Base-by-base conservation (phyloP, 2,888 invertebrate species). In the Selenia dentaria region DNA sequence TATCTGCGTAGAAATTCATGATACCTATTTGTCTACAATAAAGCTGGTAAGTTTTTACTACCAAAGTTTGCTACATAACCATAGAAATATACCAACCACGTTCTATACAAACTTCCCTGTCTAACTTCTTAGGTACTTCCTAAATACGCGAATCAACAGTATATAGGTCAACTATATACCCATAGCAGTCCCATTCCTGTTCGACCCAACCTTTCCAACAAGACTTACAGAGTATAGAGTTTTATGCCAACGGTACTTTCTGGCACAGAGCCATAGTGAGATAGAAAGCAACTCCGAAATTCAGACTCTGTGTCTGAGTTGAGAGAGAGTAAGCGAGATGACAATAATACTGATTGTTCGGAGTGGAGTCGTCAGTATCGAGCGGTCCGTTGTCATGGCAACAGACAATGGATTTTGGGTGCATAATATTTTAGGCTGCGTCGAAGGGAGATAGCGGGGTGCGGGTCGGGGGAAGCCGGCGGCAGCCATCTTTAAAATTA, bases 391-490 rank as follows among this genome's bases (percentile, higher is more conserved):
- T 76, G 87, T 80, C 84, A 89, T 89, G 80, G 86, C 70, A 91
- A 91, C 91, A 87, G 90, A 89, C 89, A 90, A 89, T 88, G 89
- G 89, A 78, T 90, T 90, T 90, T 80, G 90, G 91, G 90, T 91
- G 91, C 90, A 91, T 91, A 91, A 91, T 90, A 90, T 91, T 90
- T 91, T 90, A 88, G 86, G 86, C 81, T 84, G 82, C 85, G 88
- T 72, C 79, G 78, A 79, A 79, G 74, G 73, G 67, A 43, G 40
- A 68, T 52, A 72, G 69, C 59, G 70, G 61, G 77, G 62, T 70
- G 70, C 70, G 70, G 70, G 77, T 71, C 70, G 70, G 78, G 76
- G 73, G 65, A 67, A 67, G 75, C 75, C 74, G 78, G 68, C 62
- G 79, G 83, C 86, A 74, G 90, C 90, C 91, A 90, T 91, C 87